Base-by-base conservation (phyloP, 2,888 invertebrate genomes). In the Mythimna loreyi region DNA sequence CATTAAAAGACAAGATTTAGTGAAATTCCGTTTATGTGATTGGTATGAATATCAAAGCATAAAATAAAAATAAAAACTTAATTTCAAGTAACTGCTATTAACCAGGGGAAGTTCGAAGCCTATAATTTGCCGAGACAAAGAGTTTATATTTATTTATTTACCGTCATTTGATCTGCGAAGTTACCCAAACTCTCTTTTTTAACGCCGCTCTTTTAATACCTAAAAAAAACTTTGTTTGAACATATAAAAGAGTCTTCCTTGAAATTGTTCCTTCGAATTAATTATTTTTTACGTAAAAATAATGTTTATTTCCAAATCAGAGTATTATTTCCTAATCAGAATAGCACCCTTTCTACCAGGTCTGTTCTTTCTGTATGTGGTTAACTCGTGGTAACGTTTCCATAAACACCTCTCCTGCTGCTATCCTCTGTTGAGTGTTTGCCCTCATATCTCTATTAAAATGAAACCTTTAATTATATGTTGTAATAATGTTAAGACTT, bases 331-430 rank as follows among this genome's bases (percentile, higher is more conserved):
- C 52, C 4, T 7, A 72, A 80, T 89, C 86, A 89, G 86, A 85
- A 85, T 82, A 85, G 82, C 86, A 87, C 82, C 65, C 67, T 61
- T 75, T 74, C 63, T 74, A 70, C 72, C 77, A 78, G 81, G 82
- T 84, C 78, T 84, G 83, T 77, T 82, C 61, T 72, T 76, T 78
- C 63, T 83, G 59, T 82, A 78, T 91, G 89, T 92, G 90, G 88
- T 89, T 92, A 91, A 91, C 87, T 86, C 82, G 87, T 89, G 87
- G 88, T 92, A 91, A 93, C 91, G 62, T 90, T 85, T 80, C 71
- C 80, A 78, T 81, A 75, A 80, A 80, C 77, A 80, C 81, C 80
- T 84, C 75, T 80, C 77, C 80, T n/a, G 33, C 64, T 63, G 62
- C 65, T 63, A 8, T 83, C 87, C 86, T 85, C 64, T 86, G 72